Percentiles rank a stretch among this genome's conserved stretches.
Evolutionary conservation across 2,888 invertebrate genomes (phyloP).

Genomic region (Callosobruchus maculatus): DNA sequence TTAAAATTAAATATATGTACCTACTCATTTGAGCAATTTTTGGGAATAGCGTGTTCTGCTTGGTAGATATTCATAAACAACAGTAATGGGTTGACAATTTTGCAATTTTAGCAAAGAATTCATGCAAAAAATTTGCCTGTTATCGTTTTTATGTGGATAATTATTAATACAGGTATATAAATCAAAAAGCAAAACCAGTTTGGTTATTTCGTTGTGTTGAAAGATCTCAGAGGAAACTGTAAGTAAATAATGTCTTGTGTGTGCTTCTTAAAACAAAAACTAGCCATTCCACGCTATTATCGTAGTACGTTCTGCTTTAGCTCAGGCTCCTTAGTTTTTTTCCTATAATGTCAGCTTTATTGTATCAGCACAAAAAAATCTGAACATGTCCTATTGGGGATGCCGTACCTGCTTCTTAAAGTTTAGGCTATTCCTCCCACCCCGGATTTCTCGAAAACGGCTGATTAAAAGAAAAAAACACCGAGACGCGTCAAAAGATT

Average conservation of each 20-base stretch:
- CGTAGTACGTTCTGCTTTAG: no score
- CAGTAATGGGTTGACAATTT: neutral
- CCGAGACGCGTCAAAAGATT: no score
- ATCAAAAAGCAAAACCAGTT: neutral
- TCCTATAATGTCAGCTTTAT: no score
- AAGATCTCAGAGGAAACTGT: neutral
- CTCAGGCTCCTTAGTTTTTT: no score
- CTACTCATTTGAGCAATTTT: neutral
- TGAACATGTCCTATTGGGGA: no score
- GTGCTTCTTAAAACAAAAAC: neutral
- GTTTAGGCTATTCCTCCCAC: no score
- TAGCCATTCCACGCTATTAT: no score
- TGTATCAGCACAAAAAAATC: no score
- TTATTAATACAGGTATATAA: neutral
- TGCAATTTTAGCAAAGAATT: slow-evolving; percentile 14
- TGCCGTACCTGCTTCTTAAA: no score
- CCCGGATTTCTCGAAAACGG: no score
- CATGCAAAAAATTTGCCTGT: slow-evolving; percentile 32
- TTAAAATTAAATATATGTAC: no score
- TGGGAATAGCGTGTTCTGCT: neutral
- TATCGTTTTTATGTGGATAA: slow-evolving; percentile 18
- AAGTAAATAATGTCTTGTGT: neutral
- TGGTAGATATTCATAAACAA: neutral
- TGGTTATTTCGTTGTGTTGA: neutral
- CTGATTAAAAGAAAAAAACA: no score